Base-by-base conservation (phyloP, 2,797 vertebrate species). In the Capromys pilorides region DNA sequence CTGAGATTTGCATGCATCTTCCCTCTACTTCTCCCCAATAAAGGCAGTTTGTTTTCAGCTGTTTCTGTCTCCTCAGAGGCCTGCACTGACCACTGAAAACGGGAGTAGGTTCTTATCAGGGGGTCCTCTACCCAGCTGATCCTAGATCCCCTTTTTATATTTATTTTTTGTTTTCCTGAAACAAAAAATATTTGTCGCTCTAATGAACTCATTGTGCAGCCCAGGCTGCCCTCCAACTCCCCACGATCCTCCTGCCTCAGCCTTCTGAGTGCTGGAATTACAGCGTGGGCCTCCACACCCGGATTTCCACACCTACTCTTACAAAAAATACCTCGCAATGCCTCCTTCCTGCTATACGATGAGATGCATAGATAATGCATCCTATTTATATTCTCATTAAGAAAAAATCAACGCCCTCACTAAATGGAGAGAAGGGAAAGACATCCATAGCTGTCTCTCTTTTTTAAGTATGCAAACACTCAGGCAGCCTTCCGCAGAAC, bases 301-400 rank as follows among this genome's bases (percentile, higher is more conserved):
- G 28, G 41, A 28, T 77, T 77, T 49, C 73, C 41, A 49, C 73
- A 49, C 11, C 73, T 28, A 77, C 26, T 77, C 41, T 49, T 49
- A 31, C 26, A 77, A 90, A 21, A 90, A 90, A 54, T 78, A 73
- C 71, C 31, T 66, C 64, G 33, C 14, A 93, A 41, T 41, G 11
- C 19, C 19, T 79, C 62, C 84, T 95, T 93, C 61, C 59, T 66
- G 21, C 75, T 91, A 39, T 59, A 54, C 45, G 64, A 62, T 91
- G 73, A n/a, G 83, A 54, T 86, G 75, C 64, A 77, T 64, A 91
- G 79, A 14, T 31, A 81, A 81, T 31, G 41, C n/a, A 80, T 67
- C 66, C 64, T 88, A 51, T 18, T 41, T 80, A 88, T 59, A 69
- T 6, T 31, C 36, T 75, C 81, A 62, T 87, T 82, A 57, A 62